Base-by-base conservation (phyloP, 2,888 invertebrate species). In the Athalia cordata region DNA sequence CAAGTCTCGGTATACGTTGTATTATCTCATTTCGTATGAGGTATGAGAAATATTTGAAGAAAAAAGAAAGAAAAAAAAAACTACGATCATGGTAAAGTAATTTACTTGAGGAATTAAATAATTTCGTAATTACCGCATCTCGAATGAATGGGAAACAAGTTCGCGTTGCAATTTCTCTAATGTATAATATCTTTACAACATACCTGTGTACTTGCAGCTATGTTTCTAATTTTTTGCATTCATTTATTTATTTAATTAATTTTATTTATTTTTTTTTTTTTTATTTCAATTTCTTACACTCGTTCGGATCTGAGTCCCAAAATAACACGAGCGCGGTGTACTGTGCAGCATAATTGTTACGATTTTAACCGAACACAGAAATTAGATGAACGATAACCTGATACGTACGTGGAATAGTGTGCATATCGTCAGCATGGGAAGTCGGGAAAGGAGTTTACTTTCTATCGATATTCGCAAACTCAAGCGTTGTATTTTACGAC, bases 21-120 rank as follows among this genome's bases (percentile, higher is more conserved):
- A 29, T 29, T 29, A 29, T 29, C 0, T 29, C 29, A 29, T 29
- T 29, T 29, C 29, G 2, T 29, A 29, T 29, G 29, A 0, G n/a
- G 43, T 13, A 52, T 68, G 52, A 52, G 67, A 52, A 68, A 43
- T 13, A 68, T 11, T 11, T n/a, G n/a, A 68, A 7, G 9, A 13
- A 7, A n/a, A 43, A 29, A 52, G n/a, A n/a, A 68, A 7, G 9
- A 13, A 7, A n/a, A 43, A 29, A 52, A 49, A 5, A 65, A 7
- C 49, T 13, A 49, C 5, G 8, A 11, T 11, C 11, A 8, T 11
- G 8, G 13, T 9, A 68, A 43, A 29, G 29, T 52, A 68, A 68
- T 68, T 68, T 68, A 68, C 52, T 55, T 68, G 59, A 57, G 70
- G 59, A 72, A 72, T 72, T 57, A 72, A 72, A 72, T 29, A 72